Percentiles rank a stretch among this genome's conserved stretches.
These are phyloP conservation scores for Tinea trinotella DNA, from an alignment of 2,888 invertebrate genomes.

Conservation along the genomic window DNA sequence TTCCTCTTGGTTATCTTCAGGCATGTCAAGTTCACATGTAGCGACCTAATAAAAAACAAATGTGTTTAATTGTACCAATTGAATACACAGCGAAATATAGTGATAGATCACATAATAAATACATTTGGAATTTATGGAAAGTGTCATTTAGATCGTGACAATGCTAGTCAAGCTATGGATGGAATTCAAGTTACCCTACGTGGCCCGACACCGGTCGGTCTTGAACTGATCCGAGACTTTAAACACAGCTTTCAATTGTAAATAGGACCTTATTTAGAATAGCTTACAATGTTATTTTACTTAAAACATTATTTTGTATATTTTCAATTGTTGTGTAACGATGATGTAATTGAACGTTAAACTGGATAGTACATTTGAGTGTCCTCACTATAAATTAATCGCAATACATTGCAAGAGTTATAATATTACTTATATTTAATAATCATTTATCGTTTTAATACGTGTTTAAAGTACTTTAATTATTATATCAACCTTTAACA, in stretches of 20 bases:
- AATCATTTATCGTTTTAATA: not conserved
- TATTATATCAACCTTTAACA: too few species aligned
- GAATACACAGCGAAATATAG: not conserved
- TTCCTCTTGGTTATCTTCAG: too few species aligned
- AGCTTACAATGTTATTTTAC: not conserved
- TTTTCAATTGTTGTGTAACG: not conserved
- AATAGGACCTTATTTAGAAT: not conserved
- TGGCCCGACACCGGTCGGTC: conserved; percentile 26
- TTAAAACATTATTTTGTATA: not conserved
- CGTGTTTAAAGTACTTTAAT: too few species aligned
- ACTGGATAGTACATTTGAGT: conserved; percentile 14
- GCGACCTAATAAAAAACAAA: too few species aligned
- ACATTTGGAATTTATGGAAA: conserved; percentile 14
- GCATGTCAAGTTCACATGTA: too few species aligned
- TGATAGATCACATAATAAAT: conserved; percentile 14
- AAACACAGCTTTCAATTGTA: not conserved
- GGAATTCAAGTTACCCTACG: conserved; percentile 15
- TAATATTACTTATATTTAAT: not conserved
- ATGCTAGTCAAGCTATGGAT: conserved; percentile 15
- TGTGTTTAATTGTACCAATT: too few species aligned
- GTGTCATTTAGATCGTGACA: conserved; percentile 15
- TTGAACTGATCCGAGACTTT: conserved; percentile 24
- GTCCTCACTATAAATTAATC: conserved; percentile 6
- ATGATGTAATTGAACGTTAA: conserved; percentile 13
- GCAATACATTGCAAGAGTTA: not conserved